Base-by-base conservation (phyloP, 2,113 vertebrate genomes). In the Neogale vison region DNA sequence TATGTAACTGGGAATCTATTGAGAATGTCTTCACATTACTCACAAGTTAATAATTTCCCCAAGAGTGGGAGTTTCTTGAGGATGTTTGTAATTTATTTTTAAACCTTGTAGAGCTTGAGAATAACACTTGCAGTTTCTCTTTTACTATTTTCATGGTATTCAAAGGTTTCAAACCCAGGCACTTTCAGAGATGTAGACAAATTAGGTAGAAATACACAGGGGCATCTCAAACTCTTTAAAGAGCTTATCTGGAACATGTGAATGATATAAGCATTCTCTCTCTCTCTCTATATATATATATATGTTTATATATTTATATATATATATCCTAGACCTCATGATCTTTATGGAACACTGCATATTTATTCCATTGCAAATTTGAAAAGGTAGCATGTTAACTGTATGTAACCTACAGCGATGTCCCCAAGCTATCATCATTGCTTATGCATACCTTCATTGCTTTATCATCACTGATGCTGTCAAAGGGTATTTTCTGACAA, bases 81-180 rank as follows among this genome's bases (percentile, higher is more conserved):
- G 89, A 93, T 96, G 76, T 97, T 93, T 90, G 45, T 6, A 65
- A 89, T 85, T 96, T 96, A 90, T 95, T 98, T 96, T 96, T 96
- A 95, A 97, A 69, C 18, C 17, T 29, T 59, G 65, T 65, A 29
- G 47, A 67, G 69, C 39, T 86, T 93, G 76, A 85, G 23, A 97
- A 96, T 93, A 95, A 61, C n/a, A 89, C 59, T 80, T 55, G 7
- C 20, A 72, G 47, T 95, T 96, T 97, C 55, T 96, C 29, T 93
- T 97, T 95, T 65, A 67, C n/a, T 92, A 61, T 97, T 96, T 98
- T 89, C 76, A 77, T 92, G 29, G 82, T 61, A 88, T 97, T 88
- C 84, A 96, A 84, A 97, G 57, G 36, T 67, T 96, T 96, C 57
- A 94, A 92, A 82, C 65, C 8, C 15, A 83, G 59, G 47, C 55